Base-by-base conservation (phyloP, 2,113 vertebrate species). In the Mesocricetus auratus region DNA sequence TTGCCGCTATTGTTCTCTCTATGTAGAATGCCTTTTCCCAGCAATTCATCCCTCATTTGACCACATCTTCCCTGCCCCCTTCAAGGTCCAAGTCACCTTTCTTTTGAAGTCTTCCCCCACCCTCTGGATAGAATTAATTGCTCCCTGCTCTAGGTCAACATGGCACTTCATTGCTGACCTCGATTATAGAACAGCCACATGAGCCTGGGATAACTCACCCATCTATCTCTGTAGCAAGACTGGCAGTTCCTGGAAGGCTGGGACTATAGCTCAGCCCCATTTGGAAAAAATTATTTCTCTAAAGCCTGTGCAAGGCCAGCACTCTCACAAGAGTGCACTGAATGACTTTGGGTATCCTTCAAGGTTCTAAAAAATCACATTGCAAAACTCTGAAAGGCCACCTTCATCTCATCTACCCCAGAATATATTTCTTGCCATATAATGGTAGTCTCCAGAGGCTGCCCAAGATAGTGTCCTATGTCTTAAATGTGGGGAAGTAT, bases 11-110 rank as follows among this genome's bases (percentile, higher is more conserved):
- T 13, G 0, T 75, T 92, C 66, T 53, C 29, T 90, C 92, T 42
- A n/a, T 89, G 68, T 24, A 4, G 50, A 87, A 16, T 24, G 33
- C 56, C 33, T 69, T 69, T 96, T 68, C 42, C 66, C 19, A 10
- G 94, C 2, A 7, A 24, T 45, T 47, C 36, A 45, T 31, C 62
- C 56, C 75, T 21, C 12, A 17, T 36, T 19, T 0, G 1, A 82
- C 42, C 7, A 22, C 19, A 69, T n/a, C 33, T 74, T 71, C 60
- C 45, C 58, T 78, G 73, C n/a, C 6, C 33, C 66, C 71, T 75
- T 97, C 94, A 96, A 96, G 91, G 95, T 96, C 96, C 95, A 86
- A 83, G 89, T 97, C 94, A 96, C 95, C 96, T 98, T 97, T 56
- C 83, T 62, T 96, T 91, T 96, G 93, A 96, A 93, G 77, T 78